These are phyloP conservation scores for Rhinopomastus cyanomelas DNA, from an alignment of 2,113 vertebrate genomes.

Conservation along the genomic window DNA sequence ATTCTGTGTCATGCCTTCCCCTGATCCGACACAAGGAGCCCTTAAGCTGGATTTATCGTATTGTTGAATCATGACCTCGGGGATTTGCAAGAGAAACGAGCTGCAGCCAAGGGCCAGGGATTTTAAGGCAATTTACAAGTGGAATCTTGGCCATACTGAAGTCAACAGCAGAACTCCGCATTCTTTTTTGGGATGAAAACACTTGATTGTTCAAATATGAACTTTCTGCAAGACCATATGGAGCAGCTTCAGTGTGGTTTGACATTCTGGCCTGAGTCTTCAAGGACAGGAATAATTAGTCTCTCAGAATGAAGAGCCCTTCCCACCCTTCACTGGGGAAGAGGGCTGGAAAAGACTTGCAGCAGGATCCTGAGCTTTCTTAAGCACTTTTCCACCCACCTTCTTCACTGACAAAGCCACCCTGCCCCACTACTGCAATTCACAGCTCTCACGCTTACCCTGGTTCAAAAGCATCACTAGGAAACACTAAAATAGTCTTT, in stretches of 20 bases:
- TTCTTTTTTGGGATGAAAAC: not conserved
- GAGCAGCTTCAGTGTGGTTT: not conserved
- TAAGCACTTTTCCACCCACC: not conserved
- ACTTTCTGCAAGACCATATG: not conserved
- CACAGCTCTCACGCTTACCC: not conserved
- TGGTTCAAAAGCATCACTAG: not conserved
- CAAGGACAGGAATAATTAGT: not conserved
- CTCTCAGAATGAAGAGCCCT: not conserved
- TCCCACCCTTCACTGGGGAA: not conserved
- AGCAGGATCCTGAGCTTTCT: not conserved
- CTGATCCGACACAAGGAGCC: not conserved
- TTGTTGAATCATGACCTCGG: constrained; percentile 38
- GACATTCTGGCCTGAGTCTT: not conserved
- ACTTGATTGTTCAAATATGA: not conserved
- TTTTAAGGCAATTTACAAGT: not conserved
- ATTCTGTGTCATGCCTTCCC: constrained; percentile 20
- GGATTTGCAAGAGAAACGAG: constrained; percentile 37
- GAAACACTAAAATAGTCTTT: not conserved
- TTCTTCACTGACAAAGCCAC: not conserved
- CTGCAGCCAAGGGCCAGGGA: not conserved
- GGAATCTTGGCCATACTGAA: not conserved
- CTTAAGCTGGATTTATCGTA: constrained; percentile 56
- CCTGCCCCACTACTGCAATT: not conserved
- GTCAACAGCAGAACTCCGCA: not conserved
- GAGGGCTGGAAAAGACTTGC: not conserved